Evolutionary conservation across 1,140 invertebrate species (phyloP).

Genomic region (Sminthurides bifidus): DNA sequence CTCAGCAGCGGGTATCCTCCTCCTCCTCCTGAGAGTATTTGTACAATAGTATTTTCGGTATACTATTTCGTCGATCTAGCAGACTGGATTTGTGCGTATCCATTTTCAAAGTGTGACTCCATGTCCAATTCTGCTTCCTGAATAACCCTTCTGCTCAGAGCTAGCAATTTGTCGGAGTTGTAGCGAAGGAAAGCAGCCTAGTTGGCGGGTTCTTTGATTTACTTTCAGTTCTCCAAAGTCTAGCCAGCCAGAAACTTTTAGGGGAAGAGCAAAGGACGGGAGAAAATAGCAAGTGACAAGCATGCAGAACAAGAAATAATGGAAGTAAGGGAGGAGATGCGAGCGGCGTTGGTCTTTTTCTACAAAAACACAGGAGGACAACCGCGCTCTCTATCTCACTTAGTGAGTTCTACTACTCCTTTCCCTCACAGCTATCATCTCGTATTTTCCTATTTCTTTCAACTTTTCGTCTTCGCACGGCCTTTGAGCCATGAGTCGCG

Average conservation of each 20-base stretch:
- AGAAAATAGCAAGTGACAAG: constrained; percentile 1
- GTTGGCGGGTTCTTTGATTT: neutral
- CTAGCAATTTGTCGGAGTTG: no score
- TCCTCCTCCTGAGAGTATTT: neutral
- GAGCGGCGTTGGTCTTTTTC: constrained; percentile 1
- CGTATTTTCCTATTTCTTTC: no score
- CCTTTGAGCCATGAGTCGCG: no score
- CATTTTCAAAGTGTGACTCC: neutral
- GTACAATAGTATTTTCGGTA: neutral
- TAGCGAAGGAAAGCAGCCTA: no score
- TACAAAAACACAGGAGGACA: no score
- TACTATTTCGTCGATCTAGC: neutral
- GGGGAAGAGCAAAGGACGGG: neutral
- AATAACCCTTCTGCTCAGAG: no score
- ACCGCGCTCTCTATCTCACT: no score
- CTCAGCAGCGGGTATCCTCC: no score
- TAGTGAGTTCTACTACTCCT: no score
- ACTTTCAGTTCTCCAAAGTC: neutral
- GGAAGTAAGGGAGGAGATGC: constrained; percentile 2
- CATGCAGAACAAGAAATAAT: neutral
- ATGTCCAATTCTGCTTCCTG: neutral
- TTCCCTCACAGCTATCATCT: no score
- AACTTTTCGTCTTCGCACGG: no score
- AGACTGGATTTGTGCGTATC: neutral
- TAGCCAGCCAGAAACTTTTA: neutral